Conservation (phyloP, 2,888 invertebrate species). For the Caenorhabditis zanzibari region DNA sequence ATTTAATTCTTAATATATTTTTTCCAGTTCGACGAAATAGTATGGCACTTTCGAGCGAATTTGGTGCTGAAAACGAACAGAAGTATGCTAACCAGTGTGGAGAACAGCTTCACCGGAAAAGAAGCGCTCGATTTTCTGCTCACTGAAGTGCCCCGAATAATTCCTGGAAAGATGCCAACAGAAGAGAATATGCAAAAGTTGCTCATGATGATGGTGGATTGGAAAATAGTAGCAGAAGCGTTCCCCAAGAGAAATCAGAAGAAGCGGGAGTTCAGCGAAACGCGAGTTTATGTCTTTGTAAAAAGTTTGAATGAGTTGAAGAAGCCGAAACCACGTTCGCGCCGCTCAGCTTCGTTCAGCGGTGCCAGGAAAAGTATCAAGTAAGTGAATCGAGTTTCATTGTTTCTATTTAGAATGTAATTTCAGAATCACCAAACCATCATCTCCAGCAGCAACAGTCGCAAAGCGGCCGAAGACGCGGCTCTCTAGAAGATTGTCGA, state of each 20-base stretch:
- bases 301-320: constrained; percentile 43
- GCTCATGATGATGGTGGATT: constrained; percentile 51
- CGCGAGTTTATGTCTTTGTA: constrained; percentile 45
- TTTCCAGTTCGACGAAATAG: constrained; percentile 63
- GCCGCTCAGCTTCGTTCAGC: constrained; percentile 62
- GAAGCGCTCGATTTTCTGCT: constrained; percentile 56
- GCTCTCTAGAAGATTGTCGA: constrained; percentile 33
- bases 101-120: constrained; percentile 60
- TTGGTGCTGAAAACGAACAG: constrained; percentile 37
- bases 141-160: constrained; percentile 42
- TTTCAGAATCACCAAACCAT: constrained; percentile 17
- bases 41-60: constrained; percentile 55
- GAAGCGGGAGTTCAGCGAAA: constrained; percentile 47
- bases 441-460: constrained; percentile 19
- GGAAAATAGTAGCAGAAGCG: constrained; percentile 52
- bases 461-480: constrained; percentile 12
- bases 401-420: background rate
- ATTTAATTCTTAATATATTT: background rate
- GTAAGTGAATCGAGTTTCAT: background rate
- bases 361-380: constrained; percentile 43
- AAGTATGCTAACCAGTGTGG: constrained; percentile 21
- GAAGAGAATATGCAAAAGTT: constrained; percentile 46
- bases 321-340: constrained; percentile 45
- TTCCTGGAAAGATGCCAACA: constrained; percentile 37
- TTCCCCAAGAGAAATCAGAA: constrained; percentile 31